phyloP scores from a whole-genome alignment of 2,888 invertebrate species.

The Deroplatys truncata region DNA sequence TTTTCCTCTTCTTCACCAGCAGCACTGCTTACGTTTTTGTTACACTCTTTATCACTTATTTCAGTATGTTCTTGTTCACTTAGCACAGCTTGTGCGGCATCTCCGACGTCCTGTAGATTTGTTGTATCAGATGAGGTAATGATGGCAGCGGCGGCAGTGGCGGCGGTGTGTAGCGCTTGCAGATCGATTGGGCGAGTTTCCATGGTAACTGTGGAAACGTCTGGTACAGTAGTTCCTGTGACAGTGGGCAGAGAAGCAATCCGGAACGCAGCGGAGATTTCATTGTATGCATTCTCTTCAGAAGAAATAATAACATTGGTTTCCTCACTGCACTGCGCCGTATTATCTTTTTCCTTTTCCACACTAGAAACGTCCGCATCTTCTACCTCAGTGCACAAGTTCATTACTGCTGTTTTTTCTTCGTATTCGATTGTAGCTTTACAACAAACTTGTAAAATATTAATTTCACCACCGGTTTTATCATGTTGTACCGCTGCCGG shows the following conservation, averaged over 20 bases:
- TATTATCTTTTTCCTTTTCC: not conserved
- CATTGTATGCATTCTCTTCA: not conserved
- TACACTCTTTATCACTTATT: not conserved
- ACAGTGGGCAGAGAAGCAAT: not conserved
- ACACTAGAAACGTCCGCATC: not conserved
- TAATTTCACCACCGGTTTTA: not conserved
- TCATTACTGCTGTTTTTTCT: not conserved
- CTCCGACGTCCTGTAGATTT: not conserved
- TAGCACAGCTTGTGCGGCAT: not conserved
- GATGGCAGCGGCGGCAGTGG: not conserved
- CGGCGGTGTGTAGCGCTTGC: not conserved
- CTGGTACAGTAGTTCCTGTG: not conserved
- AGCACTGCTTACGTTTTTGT: not conserved
- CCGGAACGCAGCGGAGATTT: not conserved
- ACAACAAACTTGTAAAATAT: not conserved
- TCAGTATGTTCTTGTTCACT: not conserved
- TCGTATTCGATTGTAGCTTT: not conserved
- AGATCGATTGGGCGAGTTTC: not conserved
- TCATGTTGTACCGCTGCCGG: not conserved
- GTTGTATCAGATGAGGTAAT: not conserved
- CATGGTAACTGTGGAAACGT: not conserved
- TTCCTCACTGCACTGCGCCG: not conserved
- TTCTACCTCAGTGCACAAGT: not conserved
- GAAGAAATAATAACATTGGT: not conserved
- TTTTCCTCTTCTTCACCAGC: not conserved